Conservation (phyloP, 2,888 invertebrate species). For the Andrena bicolor region DNA sequence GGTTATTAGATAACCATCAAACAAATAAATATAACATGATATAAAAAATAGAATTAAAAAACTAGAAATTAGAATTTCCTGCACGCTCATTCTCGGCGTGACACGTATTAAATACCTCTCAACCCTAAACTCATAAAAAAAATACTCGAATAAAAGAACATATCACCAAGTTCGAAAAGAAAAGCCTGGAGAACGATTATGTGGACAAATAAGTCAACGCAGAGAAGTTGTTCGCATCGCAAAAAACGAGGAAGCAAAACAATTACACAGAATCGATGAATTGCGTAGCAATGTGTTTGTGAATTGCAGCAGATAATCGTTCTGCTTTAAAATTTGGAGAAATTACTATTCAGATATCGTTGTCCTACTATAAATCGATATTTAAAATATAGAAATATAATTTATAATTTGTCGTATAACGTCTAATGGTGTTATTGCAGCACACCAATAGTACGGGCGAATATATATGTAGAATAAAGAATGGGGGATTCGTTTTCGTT, state of each 20-base stretch:
- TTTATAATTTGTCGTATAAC: conserved; percentile 43
- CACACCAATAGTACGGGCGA: conserved; percentile 36
- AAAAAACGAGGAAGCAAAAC: conserved; percentile 51
- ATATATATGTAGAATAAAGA: conserved; percentile 48
- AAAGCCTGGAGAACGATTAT: conserved; percentile 27
- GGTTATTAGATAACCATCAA: conserved; percentile 25
- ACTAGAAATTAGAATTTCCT: conserved; percentile 29
- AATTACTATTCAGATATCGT: conserved; percentile 39
- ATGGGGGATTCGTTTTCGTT: conserved; percentile 42
- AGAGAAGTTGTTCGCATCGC: conserved; percentile 28
- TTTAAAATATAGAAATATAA: conserved; percentile 60
- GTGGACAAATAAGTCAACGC: conserved; percentile 23
- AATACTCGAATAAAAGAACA: conserved; percentile 14
- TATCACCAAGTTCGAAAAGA: conserved; percentile 9
- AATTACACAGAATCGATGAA: conserved; percentile 28
- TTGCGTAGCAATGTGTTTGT: conserved; percentile 10
- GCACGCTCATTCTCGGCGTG: conserved; percentile 1
- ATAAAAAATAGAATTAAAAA: conserved; percentile 28
- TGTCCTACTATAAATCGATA: conserved; percentile 49
- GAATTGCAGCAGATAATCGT: conserved; percentile 18
- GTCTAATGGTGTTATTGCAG: conserved; percentile 42
- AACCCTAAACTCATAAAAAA: conserved; percentile 15
- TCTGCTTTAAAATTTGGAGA: conserved; percentile 37
- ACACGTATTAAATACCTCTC: conserved; percentile 7
- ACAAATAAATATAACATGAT: conserved; percentile 49